phyloP scores from a whole-genome alignment of 2,113 vertebrate genomes.

The Spheniscus mendiculus region DNA sequence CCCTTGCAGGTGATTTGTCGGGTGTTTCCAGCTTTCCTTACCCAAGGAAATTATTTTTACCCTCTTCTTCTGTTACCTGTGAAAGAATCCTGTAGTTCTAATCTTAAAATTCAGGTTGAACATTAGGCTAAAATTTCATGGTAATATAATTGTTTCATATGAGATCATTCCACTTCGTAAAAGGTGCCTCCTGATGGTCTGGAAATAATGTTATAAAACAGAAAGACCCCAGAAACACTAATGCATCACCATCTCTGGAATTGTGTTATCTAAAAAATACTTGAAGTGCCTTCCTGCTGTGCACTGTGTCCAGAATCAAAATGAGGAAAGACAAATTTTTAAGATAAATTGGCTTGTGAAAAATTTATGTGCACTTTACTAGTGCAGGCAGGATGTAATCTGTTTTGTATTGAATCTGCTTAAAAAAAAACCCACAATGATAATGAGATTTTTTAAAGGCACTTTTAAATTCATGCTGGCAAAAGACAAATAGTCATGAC shows the following conservation, averaged over 20 bases:
- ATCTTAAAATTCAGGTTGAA: conserved; percentile 12
- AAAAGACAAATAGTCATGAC: conserved; percentile 80
- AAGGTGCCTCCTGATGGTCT: conserved; percentile 27
- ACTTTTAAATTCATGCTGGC: conserved; percentile 80
- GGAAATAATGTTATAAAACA: conserved; percentile 2
- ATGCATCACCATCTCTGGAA: conserved; percentile 3
- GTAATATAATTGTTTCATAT: conserved; percentile 9
- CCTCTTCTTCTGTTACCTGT: neutral
- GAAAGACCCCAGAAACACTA: conserved; percentile 31
- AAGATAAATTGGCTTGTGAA: conserved; percentile 83
- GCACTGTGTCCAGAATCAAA: conserved; percentile 70
- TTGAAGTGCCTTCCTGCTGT: conserved; percentile 62
- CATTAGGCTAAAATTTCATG: neutral
- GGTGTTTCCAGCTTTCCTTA: neutral
- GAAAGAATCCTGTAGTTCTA: neutral
- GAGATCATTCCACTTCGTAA: conserved; percentile 32
- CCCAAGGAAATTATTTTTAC: neutral
- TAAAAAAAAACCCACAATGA: conserved; percentile 57
- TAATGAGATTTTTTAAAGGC: conserved; percentile 83
- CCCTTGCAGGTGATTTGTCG: neutral
- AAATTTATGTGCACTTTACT: conserved; percentile 81
- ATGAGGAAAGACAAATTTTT: conserved; percentile 75
- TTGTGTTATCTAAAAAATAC: conserved; percentile 63
- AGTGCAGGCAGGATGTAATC: conserved; percentile 77
- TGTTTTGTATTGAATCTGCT: conserved; percentile 79